phyloP scores from a whole-genome alignment of 64 coral and sea anemone species.

The Actinia tenebrosa region DNA sequence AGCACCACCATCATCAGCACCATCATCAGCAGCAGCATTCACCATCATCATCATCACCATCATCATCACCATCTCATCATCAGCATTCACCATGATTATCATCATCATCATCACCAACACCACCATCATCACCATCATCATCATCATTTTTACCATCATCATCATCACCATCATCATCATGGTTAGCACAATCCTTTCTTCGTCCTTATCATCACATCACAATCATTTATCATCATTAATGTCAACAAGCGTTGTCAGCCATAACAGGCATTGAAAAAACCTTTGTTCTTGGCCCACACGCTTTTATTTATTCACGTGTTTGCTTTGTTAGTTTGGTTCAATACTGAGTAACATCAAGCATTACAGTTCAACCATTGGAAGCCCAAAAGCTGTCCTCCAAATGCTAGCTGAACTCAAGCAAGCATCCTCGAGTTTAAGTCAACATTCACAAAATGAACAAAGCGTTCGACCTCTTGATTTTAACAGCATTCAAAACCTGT shows the following conservation, averaged over 20 bases:
- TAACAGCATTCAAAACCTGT: background rate
- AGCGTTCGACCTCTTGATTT: background rate
- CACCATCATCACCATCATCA: background rate
- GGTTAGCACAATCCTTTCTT: background rate
- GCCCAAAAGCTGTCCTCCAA: conserved; percentile 18
- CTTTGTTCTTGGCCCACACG: background rate
- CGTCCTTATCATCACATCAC: background rate
- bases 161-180: background rate
- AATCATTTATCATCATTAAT: background rate
- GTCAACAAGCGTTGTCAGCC: background rate
- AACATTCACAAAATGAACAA: background rate
- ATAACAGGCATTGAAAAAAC: no score
- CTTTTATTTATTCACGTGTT: background rate
- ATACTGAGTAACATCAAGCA: conserved; percentile 58
- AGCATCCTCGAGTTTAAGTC: background rate
- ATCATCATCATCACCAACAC: background rate
- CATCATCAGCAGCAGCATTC: background rate
- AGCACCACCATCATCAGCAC: background rate
- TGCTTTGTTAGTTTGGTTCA: conserved; percentile 59
- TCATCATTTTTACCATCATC: no score
- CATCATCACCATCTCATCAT: background rate
- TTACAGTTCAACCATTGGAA: conserved; percentile 53
- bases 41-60: background rate
- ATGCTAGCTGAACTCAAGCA: conserved; percentile 8
- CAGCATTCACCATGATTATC: background rate